Base-by-base conservation (phyloP, 2,888 invertebrate species). In the Oligia strigilis region DNA sequence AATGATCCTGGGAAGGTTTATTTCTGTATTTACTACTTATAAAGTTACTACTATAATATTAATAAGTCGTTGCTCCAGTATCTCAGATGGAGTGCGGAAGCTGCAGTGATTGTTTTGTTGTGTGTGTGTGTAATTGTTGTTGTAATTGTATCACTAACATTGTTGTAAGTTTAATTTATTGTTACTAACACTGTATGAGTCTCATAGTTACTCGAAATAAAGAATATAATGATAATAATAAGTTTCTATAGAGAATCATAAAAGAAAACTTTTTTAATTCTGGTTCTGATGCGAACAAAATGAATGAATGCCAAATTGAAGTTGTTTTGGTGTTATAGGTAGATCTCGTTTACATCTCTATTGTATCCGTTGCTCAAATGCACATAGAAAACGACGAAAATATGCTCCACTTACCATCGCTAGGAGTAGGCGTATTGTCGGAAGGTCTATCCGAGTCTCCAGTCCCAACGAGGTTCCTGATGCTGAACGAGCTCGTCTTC, bases 401-500 rank as follows among this genome's bases (percentile, higher is more conserved):
- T n/a, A 14, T 23, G 29, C 2, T 23, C 36, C 52, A 94, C 96
- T 94, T 84, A 96, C 97, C 96, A 92, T 96, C 95, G 86, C 85
- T 94, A 58, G 91, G 83, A 84, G 92, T 93, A 36, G 90, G 88
- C 74, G 90, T 93, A 67, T 95, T 95, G 93, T 95, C 95, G 92
- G 95, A 88, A 69, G 94, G 85, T 62, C 92, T 92, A 72, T 95
- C 94, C 46, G 92, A 92, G 80, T 96, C 96, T 75, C 94, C 96
- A 0, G 93, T 93, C n/a, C 96, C 96, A 29, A 97, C 94, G 65
- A 97, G 90, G 84, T 95, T 95, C 92, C 97, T 92, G 86, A 97
- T 97, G 88, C 94, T 97, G 88, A 97, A 97, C 81, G 95, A 95
- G 86, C 83, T 96, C 67, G 94, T 94, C 90, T 96, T 97, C 91